Evolutionary conservation across 2,888 invertebrate genomes (phyloP), one percentile per base, ranked within the genome.

Genomic region (Leucozona laternaria): DNA sequence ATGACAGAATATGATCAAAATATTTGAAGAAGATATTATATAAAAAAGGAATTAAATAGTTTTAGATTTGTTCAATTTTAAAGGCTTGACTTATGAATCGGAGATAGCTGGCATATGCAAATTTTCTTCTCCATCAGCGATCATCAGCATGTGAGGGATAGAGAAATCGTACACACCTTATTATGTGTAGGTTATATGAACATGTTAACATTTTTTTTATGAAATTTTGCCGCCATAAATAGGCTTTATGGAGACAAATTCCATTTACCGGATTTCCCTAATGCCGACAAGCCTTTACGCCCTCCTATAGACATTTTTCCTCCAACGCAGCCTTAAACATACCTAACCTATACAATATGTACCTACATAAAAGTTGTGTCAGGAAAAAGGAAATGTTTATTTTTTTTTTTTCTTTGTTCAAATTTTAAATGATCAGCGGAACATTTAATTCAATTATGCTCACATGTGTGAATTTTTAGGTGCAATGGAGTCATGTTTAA

Each of bases 371-470:
- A 1, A 1, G 1, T 10, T 37, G 50, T 22, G 15, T 37, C 50
- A 45, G 50, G 48, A 48, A 50, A 66, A 68, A 50, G 50, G 50
- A 68, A 68, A 68, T 22, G 34, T 2, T 20, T 20, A 34, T 22
- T 43, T 17, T 22, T 25, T 28, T 66, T 22, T 31, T 13, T 5
- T 11, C 11, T 10, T 5, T 11, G 11, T 10, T 5, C 0, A 31
- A 57, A 55, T 28, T 31, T 55, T 11, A 64, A 25, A 28, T 37
- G 45, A 64, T 31, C 28, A 45, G 28, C 31, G 28, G 13, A 64
- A 64, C 64, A 45, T 64, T 64, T 20, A 31, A 64, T 62, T 62
- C 25, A 62, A 62, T 62, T 45, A 64, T 64, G 13, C 22, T 64
- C 45, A 64, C 64, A 64, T 64, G 64, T 45, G 64, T 45, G 64